Base-by-base conservation (phyloP, 92 coral and sea anemone species). In the Montipora capitata region DNA sequence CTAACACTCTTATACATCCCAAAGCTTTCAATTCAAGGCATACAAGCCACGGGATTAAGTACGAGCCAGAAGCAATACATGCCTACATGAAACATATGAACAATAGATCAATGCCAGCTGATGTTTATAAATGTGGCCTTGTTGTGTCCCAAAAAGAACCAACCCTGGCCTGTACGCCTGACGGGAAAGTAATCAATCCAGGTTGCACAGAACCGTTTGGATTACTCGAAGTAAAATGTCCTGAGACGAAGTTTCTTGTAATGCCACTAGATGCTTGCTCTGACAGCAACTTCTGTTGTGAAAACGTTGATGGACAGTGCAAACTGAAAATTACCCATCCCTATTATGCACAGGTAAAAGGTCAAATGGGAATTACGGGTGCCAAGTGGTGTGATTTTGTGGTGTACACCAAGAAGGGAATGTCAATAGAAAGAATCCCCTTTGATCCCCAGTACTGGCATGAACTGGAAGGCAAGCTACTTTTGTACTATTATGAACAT, bases 221-320 rank as follows among this genome's bases (percentile, higher is more conserved):
- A 3, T 18, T 94, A 5, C 79, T 82, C 2, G 94, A 94, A 82
- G 88, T 94, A 13, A 94, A 92, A 80, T 94, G 98, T 48, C 98
- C 95, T 11, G 54, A 49, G 64, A 74, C 92, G 9, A 95, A 92
- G 74, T 95, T 79, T 70, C 49, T 40, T 7, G 98, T 95, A 5
- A 95, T 92, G 4, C 95, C 98, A 10, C 35, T 93, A 17, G 96
- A 95, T 65, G 94, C 96, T 16, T 93, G 96, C 78, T 70, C 87
- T 6, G 93, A 95, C 27, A 18, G 57, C 43, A 77, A 38, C 11
- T 88, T 93, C 65, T 93, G 49, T 63, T 68, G 72, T 51, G 96
- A 95, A 13, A 45, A 66, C 0, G 81, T 92, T 5, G 43, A 85
- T 63, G 94, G 90, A 18, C 67, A 68, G 39, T 89, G 90, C 40